Conservation (phyloP, 2,888 invertebrate genomes). For the Norana najaformis region DNA sequence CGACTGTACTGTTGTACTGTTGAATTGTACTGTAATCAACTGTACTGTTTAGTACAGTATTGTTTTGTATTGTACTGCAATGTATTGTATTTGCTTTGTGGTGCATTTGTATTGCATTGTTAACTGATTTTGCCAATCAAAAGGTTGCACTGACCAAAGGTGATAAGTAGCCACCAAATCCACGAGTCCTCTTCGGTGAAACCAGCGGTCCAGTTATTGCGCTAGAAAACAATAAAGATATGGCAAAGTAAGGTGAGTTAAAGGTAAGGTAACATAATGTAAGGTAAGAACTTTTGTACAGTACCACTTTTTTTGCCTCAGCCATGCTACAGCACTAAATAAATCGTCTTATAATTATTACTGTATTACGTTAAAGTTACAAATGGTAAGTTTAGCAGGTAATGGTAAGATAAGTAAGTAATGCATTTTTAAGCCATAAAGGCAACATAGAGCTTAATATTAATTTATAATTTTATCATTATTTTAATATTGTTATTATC, state of each 20-base stretch:
- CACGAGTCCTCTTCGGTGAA: slow-evolving; percentile 19
- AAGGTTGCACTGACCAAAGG: slow-evolving; percentile 8
- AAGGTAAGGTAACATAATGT: not conserved
- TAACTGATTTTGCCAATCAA: not conserved
- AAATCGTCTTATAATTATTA: too few relatives aligned
- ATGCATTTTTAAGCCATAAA: too few relatives aligned
- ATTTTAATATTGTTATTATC: too few relatives aligned
- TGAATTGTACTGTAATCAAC: not conserved
- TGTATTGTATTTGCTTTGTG: not conserved
- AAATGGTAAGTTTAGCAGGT: too few relatives aligned
- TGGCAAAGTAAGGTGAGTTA: not conserved
- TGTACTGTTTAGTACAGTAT: not conserved
- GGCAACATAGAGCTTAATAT: too few relatives aligned
- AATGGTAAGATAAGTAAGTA: too few relatives aligned
- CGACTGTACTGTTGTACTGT: not conserved
- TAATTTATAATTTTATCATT: too few relatives aligned
- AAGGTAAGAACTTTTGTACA: too few relatives aligned
- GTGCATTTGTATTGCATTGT: not conserved
- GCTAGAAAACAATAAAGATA: slow-evolving; percentile 14
- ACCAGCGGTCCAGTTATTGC: slow-evolving; percentile 20
- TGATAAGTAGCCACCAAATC: slow-evolving; percentile 10
- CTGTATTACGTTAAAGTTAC: too few relatives aligned
- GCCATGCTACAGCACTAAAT: too few relatives aligned
- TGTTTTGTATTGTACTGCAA: not conserved
- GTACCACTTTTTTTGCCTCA: too few relatives aligned